phyloP scores from a whole-genome alignment of 2,888 invertebrate species.

The Seira ritae region DNA sequence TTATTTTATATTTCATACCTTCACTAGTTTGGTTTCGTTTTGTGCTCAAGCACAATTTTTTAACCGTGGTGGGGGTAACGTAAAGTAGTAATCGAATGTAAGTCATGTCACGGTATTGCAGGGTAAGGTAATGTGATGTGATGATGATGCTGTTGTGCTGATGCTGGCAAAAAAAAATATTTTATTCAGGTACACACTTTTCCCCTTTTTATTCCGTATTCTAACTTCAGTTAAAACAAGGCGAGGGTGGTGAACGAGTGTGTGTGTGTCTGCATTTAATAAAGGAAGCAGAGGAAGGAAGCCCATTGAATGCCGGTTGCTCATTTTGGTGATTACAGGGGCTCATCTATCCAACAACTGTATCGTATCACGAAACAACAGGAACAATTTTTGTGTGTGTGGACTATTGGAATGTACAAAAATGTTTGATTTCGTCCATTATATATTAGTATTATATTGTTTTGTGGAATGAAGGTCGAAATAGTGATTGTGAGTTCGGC shows the following conservation, averaged over 20 bases:
- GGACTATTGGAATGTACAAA: neutral
- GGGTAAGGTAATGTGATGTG: neutral
- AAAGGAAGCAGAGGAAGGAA: slow-evolving; percentile 53
- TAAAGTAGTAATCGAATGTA: neutral
- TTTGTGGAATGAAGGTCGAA: too few relatives aligned
- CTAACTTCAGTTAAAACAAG: slow-evolving; percentile 14
- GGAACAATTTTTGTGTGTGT: neutral
- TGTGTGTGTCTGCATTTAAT: slow-evolving; percentile 39
- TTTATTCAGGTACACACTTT: slow-evolving; percentile 50
- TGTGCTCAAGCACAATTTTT: neutral
- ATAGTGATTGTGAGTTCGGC: too few relatives aligned
- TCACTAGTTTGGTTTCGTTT: too few relatives aligned
- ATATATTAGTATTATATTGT: too few relatives aligned
- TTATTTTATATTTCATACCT: neutral
- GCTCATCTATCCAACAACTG: neutral
- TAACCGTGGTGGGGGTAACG: neutral
- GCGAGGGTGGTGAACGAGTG: neutral
- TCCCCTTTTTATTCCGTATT: slow-evolving; percentile 46
- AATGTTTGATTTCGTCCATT: neutral
- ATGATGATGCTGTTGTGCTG: too few relatives aligned
- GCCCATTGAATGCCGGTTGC: slow-evolving; percentile 59
- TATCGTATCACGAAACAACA: neutral
- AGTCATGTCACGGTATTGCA: too few relatives aligned
- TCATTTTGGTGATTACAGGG: neutral
- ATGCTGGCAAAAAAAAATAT: neutral